Conservation (phyloP, 2,113 vertebrate genomes). For the cattle (Bos taurus) region ARS-UCD2.0 NC_037357.1:104262501-104263000, state of each 20-base stretch:
- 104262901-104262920: background rate
- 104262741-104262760: constrained; percentile 51
- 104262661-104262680: background rate
- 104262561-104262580: background rate
- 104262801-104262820: constrained; percentile 64
- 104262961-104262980: constrained; percentile 23
- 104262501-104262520: background rate
- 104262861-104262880: constrained; percentile 55
- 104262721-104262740: constrained; percentile 25
- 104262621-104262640: constrained; percentile 18
- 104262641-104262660: constrained; percentile 36
- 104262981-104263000: constrained; percentile 43
- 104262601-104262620: constrained; percentile 32
- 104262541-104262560: constrained; percentile 9
- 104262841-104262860: constrained; percentile 39
- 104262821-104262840: constrained; percentile 38
- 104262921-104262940: constrained; percentile 46
- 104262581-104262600: constrained; percentile 10
- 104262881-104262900: constrained; percentile 23
- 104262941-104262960: constrained; percentile 10
- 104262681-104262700: background rate
- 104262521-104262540: constrained; percentile 17
- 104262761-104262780: constrained; percentile 53
- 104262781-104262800: constrained; percentile 65
- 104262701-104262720: constrained; percentile 47